These are phyloP conservation scores for Echeneis naucrates DNA, from an alignment of 2,797 vertebrate species.

Conservation along the genomic window DNA sequence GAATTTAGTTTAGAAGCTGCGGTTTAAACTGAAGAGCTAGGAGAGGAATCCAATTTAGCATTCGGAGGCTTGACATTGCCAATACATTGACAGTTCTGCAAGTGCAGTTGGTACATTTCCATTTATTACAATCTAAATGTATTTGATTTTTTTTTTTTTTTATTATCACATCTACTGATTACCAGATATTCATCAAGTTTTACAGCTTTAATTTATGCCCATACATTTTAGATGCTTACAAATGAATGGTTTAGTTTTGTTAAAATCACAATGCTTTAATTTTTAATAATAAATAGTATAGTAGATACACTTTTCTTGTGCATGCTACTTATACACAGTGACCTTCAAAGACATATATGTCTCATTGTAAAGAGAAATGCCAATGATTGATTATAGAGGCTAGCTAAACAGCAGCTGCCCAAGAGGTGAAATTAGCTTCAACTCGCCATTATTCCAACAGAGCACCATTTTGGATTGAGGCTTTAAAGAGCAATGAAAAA, in stretches of 20 bases:
- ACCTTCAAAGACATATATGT: background rate
- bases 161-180: background rate
- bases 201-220: background rate
- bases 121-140: too few relatives aligned
- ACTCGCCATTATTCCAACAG: background rate
- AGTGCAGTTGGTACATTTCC: too few relatives aligned
- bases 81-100: too few relatives aligned
- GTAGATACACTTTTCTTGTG: background rate
- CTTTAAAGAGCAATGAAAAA: slow-evolving; percentile 54
- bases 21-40: too few relatives aligned
- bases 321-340: background rate
- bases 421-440: background rate
- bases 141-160: too few relatives aligned
- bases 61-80: too few relatives aligned
- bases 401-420: background rate
- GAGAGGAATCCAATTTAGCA: too few relatives aligned
- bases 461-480: slow-evolving; percentile 38
- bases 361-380: background rate
- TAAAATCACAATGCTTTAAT: background rate
- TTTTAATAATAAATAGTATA: background rate
- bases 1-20: too few relatives aligned
- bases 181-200: background rate
- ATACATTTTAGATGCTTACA: background rate
- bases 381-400: background rate
- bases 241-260: background rate